phyloP scores from a whole-genome alignment of 2,113 vertebrate genomes.

The Monarcha castaneiventris region DNA sequence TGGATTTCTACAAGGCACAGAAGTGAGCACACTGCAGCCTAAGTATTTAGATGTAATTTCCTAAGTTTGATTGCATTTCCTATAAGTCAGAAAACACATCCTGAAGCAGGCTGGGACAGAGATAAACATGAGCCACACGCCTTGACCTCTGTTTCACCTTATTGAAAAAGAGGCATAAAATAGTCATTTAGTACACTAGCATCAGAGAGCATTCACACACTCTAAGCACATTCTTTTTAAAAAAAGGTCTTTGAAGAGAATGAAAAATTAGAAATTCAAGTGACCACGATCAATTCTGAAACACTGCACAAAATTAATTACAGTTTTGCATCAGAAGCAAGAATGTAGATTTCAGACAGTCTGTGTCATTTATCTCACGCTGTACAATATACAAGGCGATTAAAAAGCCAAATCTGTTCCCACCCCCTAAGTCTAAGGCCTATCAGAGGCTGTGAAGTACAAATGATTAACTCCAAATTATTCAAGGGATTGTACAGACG shows the following conservation, averaged over 20 bases:
- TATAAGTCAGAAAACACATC: constrained; percentile 60
- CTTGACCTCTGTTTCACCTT: constrained; percentile 83
- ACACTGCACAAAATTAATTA: constrained; percentile 97
- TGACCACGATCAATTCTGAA: constrained; percentile 95
- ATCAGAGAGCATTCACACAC: constrained; percentile 27
- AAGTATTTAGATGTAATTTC: constrained; percentile 59
- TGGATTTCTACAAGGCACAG: constrained; percentile 35
- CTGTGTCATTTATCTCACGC: constrained; percentile 84
- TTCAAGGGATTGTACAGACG: constrained; percentile 80
- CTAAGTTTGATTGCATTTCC: constrained; percentile 68
- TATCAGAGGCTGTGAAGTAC: constrained; percentile 78
- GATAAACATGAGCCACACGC: constrained; percentile 53
- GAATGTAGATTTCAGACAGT: constrained; percentile 82
- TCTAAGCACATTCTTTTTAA: constrained; percentile 55
- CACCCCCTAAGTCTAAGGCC: constrained; percentile 79
- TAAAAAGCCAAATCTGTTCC: constrained; percentile 84
- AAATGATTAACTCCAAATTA: constrained; percentile 92
- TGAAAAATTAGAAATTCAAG: constrained; percentile 91
- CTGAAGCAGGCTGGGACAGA: constrained; percentile 51
- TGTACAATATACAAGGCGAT: constrained; percentile 82
- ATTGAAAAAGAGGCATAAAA: constrained; percentile 72
- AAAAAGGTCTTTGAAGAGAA: constrained; percentile 79
- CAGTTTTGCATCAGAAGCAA: constrained; percentile 88
- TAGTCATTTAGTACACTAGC: constrained; percentile 63
- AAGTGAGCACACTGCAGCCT: not conserved